Evolutionary conservation across 2,113 vertebrate genomes (phyloP).

Genomic region (Muscicapa adusta): DNA sequence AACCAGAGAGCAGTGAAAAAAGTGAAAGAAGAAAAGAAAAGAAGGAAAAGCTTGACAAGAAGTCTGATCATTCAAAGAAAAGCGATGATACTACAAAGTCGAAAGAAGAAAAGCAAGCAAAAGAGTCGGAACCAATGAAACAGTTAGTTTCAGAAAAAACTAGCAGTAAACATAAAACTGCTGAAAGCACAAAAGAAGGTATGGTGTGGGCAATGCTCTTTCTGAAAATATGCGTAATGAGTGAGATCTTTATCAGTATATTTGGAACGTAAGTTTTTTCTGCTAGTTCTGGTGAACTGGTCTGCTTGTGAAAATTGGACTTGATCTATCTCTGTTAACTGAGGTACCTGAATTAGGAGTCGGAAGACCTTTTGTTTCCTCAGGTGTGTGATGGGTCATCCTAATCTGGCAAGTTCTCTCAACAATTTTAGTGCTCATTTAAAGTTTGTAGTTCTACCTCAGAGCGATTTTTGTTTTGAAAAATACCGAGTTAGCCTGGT

Average conservation of each 20-base stretch:
- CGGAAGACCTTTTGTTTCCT: not conserved
- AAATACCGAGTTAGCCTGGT: not conserved
- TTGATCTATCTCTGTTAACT: not conserved
- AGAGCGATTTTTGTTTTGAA: not conserved
- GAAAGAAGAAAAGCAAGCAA: slow-evolving; percentile 72
- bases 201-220: not conserved
- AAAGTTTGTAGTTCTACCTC: not conserved
- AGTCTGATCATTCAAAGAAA: slow-evolving; percentile 66
- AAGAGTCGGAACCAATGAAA: slow-evolving; percentile 59
- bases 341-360: not conserved
- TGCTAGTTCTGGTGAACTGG: not conserved
- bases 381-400: not conserved
- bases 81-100: slow-evolving; percentile 56
- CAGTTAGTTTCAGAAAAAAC: slow-evolving; percentile 70
- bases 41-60: slow-evolving; percentile 77
- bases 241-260: not conserved
- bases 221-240: not conserved
- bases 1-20: slow-evolving; percentile 69
- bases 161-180: slow-evolving; percentile 78
- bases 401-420: not conserved
- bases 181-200: slow-evolving; percentile 90
- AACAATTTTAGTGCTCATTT: not conserved
- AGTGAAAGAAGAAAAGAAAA: slow-evolving; percentile 77
- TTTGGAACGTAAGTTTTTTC: not conserved
- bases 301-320: not conserved